These are phyloP conservation scores for Hirtodrosophila trivittata DNA, from an alignment of 2,888 invertebrate genomes.

Conservation along the genomic window DNA sequence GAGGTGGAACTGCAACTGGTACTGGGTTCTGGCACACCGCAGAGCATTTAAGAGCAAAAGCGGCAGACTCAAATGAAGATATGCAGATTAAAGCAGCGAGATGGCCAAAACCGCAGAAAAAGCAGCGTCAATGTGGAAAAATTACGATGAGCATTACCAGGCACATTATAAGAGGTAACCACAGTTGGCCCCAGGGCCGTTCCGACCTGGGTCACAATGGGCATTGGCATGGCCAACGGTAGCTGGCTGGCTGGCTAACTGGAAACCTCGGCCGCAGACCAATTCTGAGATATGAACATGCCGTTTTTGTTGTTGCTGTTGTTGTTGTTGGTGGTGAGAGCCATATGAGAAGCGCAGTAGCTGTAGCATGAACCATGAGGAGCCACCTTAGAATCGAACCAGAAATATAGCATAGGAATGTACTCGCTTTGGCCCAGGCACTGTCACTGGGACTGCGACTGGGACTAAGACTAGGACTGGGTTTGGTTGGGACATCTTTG, in stretches of 20 bases:
- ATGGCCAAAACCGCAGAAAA: conserved; percentile 58
- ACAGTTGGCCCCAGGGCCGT: conserved; percentile 20
- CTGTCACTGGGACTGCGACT: background rate
- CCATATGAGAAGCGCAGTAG: conserved; percentile 59
- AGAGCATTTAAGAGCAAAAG: conserved; percentile 66
- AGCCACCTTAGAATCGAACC: conserved; percentile 37
- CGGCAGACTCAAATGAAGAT: conserved; percentile 81
- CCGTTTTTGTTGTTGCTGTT: conserved; percentile 23
- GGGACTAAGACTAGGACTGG: background rate
- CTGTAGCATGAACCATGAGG: conserved; percentile 16
- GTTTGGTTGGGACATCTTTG: conserved; percentile 43
- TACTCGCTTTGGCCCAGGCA: conserved; percentile 11
- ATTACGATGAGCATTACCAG: conserved; percentile 83
- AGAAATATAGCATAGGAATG: conserved; percentile 69
- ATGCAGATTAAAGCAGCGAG: conserved; percentile 81
- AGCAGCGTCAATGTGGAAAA: conserved; percentile 79
- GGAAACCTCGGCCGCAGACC: conserved; percentile 55
- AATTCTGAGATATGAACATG: conserved; percentile 78
- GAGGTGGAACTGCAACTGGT: conserved; percentile 22
- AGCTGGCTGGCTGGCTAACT: too few relatives aligned
- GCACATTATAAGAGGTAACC: conserved; percentile 80
- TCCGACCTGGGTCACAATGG: conserved; percentile 36
- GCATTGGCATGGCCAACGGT: conserved; percentile 14
- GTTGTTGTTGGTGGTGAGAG: conserved; percentile 39
- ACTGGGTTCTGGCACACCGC: conserved; percentile 33